phyloP scores from a whole-genome alignment of 2,888 invertebrate species.

The Tromatobia lineatoria region DNA sequence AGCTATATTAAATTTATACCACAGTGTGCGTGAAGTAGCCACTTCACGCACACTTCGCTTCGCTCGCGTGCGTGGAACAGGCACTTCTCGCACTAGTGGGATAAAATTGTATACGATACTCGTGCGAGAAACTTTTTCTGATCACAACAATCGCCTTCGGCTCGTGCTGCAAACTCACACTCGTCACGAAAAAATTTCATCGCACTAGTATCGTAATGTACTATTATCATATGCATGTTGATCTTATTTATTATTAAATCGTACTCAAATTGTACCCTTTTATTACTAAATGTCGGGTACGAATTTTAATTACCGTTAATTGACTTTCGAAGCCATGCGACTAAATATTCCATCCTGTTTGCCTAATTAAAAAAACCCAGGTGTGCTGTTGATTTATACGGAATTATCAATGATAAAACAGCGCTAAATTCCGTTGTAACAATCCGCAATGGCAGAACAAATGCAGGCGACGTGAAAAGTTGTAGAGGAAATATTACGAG shows the following conservation, averaged over 20 bases:
- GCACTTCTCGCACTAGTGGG: too few relatives aligned
- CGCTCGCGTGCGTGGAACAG: too few relatives aligned
- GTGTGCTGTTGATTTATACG: not conserved
- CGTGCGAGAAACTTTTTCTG: too few relatives aligned
- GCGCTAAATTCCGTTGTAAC: not conserved
- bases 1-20: not conserved
- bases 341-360: slow-evolving; percentile 8
- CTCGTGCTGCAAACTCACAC: too few relatives aligned
- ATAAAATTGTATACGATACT: too few relatives aligned
- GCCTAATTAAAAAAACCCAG: not conserved
- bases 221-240: not conserved
- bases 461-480: not conserved
- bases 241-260: not conserved
- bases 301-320: not conserved
- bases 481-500: too few relatives aligned
- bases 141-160: too few relatives aligned
- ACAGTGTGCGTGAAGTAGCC: too few relatives aligned
- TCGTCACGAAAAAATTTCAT: too few relatives aligned
- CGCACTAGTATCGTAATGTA: too few relatives aligned
- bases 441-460: not conserved
- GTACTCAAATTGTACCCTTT: not conserved
- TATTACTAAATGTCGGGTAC: not conserved
- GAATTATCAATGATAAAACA: not conserved
- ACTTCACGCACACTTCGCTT: too few relatives aligned
- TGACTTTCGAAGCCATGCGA: not conserved